Percentiles rank a stretch among this genome's conserved stretches.
phyloP scores from a whole-genome alignment of 2,888 invertebrate species.

The Eupithecia insigniata region DNA sequence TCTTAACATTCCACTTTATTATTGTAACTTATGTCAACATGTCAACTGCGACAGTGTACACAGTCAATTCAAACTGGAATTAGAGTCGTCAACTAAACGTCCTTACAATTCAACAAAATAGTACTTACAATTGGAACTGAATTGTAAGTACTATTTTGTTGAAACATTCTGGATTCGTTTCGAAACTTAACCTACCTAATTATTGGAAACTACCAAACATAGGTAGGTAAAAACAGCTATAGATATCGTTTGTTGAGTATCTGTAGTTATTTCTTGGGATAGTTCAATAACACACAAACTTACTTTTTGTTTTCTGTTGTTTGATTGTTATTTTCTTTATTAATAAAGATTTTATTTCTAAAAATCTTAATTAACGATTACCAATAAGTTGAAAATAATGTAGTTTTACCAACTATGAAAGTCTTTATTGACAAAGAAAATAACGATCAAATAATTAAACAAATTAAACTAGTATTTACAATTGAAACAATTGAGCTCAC shows the following conservation, averaged over 20 bases:
- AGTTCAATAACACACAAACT: constrained; percentile 48
- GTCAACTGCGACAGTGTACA: constrained; percentile 25
- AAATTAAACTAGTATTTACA: too few relatives aligned
- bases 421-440: too few relatives aligned
- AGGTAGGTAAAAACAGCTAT: constrained; percentile 59
- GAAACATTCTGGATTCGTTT: not conserved
- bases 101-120: not conserved
- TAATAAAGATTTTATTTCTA: too few relatives aligned
- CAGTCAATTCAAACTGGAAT: constrained; percentile 24
- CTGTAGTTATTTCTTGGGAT: constrained; percentile 80
- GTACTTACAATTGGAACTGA: not conserved
- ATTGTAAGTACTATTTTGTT: not conserved
- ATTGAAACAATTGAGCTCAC: too few relatives aligned
- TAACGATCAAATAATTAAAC: too few relatives aligned
- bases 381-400: too few relatives aligned
- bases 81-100: constrained; percentile 16
- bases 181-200: not conserved
- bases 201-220: not conserved
- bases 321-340: too few relatives aligned
- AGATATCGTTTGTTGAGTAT: constrained; percentile 71
- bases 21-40: constrained; percentile 44
- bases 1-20: constrained; percentile 21
- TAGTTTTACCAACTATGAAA: too few relatives aligned
- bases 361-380: too few relatives aligned
- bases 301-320: too few relatives aligned